Evolutionary conservation across 1,140 invertebrate genomes (phyloP).

Genomic region (Sycophila sp.): DNA sequence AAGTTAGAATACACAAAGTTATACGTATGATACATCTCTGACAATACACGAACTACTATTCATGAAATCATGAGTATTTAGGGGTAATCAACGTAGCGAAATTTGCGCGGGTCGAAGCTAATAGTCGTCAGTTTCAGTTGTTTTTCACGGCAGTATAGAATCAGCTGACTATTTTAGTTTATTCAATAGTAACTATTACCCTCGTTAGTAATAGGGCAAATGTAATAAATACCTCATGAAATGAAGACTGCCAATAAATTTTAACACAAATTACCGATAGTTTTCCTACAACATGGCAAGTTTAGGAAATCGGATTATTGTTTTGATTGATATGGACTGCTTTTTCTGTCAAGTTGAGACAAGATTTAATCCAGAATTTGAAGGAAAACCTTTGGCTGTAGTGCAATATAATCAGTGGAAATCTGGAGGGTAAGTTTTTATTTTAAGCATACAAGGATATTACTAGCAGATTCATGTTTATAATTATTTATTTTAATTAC

Average conservation of each 20-base stretch:
- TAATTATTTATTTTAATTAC: not conserved
- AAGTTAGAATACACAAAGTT: too few relatives aligned
- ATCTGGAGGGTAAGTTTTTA: slow-evolving; percentile 81
- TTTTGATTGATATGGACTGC: slow-evolving; percentile 97
- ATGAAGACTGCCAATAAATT: not conserved
- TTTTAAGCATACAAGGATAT: not conserved
- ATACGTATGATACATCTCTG: too few relatives aligned
- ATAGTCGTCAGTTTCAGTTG: not conserved
- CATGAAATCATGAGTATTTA: too few relatives aligned
- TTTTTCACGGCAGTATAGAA: too few relatives aligned
- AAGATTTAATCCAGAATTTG: slow-evolving; percentile 80
- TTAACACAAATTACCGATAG: not conserved
- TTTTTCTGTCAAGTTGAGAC: slow-evolving; percentile 98
- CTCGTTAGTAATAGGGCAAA: not conserved
- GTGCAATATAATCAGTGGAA: slow-evolving; percentile 95
- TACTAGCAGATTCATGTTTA: not conserved
- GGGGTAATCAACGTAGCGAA: too few relatives aligned
- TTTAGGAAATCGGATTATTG: slow-evolving; percentile 74
- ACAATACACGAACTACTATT: too few relatives aligned
- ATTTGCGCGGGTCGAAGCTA: not conserved
- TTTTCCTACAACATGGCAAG: slow-evolving; percentile 46
- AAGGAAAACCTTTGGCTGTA: slow-evolving; percentile 91
- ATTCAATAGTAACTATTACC: not conserved
- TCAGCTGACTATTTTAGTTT: not conserved
- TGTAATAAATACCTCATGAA: not conserved